phyloP scores from a whole-genome alignment of 2,113 vertebrate genomes.

The Sylvilagus bachmani region DNA sequence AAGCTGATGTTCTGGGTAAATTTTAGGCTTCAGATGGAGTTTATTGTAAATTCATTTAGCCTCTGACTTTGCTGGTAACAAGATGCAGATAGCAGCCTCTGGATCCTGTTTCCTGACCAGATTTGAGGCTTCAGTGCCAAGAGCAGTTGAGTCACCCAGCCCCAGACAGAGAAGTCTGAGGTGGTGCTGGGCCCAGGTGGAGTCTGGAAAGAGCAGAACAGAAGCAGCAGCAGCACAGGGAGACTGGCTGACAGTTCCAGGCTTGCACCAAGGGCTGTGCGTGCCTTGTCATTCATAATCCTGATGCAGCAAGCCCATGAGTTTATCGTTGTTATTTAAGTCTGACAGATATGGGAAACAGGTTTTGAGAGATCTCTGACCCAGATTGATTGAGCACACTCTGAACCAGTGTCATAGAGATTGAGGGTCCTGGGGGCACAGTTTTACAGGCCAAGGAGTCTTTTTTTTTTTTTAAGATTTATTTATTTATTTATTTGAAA shows the following conservation, averaged over 20 bases:
- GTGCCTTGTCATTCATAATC: neutral
- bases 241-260: too few species aligned
- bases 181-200: neutral
- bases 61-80: neutral
- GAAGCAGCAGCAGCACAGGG: neutral
- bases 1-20: neutral
- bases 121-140: neutral
- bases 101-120: neutral
- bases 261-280: too few species aligned
- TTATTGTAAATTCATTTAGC: neutral
- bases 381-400: neutral
- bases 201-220: neutral
- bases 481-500: too few species aligned
- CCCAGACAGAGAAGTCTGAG: neutral
- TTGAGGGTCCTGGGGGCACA: neutral
- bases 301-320: neutral
- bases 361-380: slow-evolving; percentile 25
- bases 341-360: neutral
- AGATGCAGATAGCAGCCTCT: neutral
- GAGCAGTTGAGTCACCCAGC: neutral
- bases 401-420: neutral
- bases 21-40: neutral
- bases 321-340: neutral
- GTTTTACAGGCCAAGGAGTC: neutral
- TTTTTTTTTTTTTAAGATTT: too few species aligned